A percentile compares a stretch with the other conserved stretches of the same genome.
Conservation (phyloP, 2,113 vertebrate genomes). For the Orthochromis malagaraziensis region DNA sequence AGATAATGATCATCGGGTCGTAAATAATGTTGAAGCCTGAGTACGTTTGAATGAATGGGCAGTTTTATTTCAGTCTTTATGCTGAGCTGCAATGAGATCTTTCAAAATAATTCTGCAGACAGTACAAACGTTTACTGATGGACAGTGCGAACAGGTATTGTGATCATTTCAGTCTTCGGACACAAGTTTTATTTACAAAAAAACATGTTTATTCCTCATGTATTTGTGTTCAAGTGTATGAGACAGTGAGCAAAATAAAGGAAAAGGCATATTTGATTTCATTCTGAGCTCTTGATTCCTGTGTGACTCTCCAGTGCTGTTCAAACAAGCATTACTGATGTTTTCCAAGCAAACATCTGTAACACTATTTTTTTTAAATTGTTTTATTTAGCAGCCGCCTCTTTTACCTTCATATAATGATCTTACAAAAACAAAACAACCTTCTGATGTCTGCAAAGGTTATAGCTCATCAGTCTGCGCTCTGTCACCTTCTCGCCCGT, state of each 20-base stretch:
- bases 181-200: not conserved
- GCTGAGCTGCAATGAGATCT: not conserved
- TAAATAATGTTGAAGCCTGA: not conserved
- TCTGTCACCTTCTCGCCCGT: not conserved
- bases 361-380: not conserved
- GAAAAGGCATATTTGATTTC: not conserved
- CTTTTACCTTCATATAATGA: not conserved
- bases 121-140: not conserved
- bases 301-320: not conserved
- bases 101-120: not conserved
- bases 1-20: not conserved
- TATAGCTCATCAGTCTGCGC: constrained; percentile 45
- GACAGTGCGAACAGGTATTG: not conserved
- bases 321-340: not conserved
- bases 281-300: not conserved
- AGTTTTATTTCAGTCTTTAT: not conserved
- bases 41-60: not conserved
- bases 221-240: not conserved
- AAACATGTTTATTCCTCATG: not conserved
- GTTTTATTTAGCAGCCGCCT: not conserved
- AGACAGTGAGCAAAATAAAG: not conserved
- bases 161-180: not conserved
- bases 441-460: not conserved
- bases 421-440: not conserved
- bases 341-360: not conserved